Base-by-base conservation (phyloP, 2,888 invertebrate genomes). In the Hydroisotoma schaefferi region DNA sequence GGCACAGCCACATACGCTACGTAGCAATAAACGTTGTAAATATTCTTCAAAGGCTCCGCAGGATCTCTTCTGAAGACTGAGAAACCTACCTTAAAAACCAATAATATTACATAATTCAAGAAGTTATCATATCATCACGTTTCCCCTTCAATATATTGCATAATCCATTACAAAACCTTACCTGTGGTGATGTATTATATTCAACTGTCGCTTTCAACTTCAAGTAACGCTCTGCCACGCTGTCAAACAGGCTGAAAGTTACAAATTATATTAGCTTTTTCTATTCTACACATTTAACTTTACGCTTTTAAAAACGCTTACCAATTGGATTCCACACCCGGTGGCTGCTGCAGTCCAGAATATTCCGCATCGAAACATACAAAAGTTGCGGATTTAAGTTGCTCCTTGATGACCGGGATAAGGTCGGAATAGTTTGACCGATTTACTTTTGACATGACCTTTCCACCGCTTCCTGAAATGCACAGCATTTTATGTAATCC, bases 331-430 rank as follows among this genome's bases (percentile, higher is more conserved):
- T 20, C 28, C 15, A 43, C 59, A 10, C 47, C 54, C 3, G 40
- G 15, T 2, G 53, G 27, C 12, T 23, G 25, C 2, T 33, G 37
- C 3, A 53, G 75, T 25, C 82, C 87, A 61, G 86, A 86, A 74
- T 88, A 88, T 79, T 89, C 89, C n/a, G 84, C 82, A 76, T 89
- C 88, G 68, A 89, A 80, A 18, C 85, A 81, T 70, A 87, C 76
- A 74, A 86, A 85, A 69, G 81, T 80, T 8, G 85, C 81, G 49
- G 79, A 78, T 74, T 82, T 80, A 28, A 88, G 76, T 61, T 80
- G 76, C 64, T 76, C 75, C 71, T 80, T 77, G 68, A 87, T 81
- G 70, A 80, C 77, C 6, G 82, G 81, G 65, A 82, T 77, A 55
- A 82, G 75, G 44, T 81, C 76, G 2, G 77, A 73, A 74, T 87